Evolutionary conservation across 64 coral and sea anemone species (phyloP), one percentile per base, ranked within the genome.

Genomic region (Pocillopora verrucosa): DNA sequence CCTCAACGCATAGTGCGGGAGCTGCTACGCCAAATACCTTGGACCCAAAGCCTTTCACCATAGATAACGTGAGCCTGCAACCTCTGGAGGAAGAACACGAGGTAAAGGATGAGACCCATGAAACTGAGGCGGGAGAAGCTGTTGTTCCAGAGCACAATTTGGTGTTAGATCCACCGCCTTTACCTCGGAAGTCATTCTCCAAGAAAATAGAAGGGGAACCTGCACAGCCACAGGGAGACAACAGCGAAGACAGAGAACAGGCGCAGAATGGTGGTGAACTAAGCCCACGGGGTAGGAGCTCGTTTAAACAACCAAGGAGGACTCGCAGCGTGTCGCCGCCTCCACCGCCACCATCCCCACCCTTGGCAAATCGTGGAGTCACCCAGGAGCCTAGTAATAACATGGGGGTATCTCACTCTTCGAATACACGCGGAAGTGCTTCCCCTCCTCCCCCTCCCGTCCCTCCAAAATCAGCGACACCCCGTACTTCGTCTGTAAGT

Each of bases 131-230:
- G 36, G 87, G 84, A 56, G 79, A 89, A 64, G 79, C 41, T 51
- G 41, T 76, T 36, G 81, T 68, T 30, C 22, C 86, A 63, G 59
- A 87, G 38, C 93, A 80, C 22, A 83, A 22, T 36, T 75, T 90
- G 56, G 82, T 86, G 75, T 56, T 90, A 19, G 80, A 90, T 20
- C 88, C 88, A 15, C 65, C 83, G 9, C 88, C 88, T 22, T 56
- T 82, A 59, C 80, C 88, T 51, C 88, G 88, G 62, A 94, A 90
- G 22, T 80, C 94, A n/a, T 87, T 88, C 67, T 89, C 94, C 75
- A 84, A 61, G 74, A 87, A 79, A 56, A 45, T 83, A 11, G 45
- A 73, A 13, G 76, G 62, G 61, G 79, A 62, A 1, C 45, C 76
- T 59, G 22, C 34, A 9, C 41, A 75, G 56, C 60, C 24, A 5